phyloP scores from a whole-genome alignment of 2,888 invertebrate species.

The Horisme vitalbata region DNA sequence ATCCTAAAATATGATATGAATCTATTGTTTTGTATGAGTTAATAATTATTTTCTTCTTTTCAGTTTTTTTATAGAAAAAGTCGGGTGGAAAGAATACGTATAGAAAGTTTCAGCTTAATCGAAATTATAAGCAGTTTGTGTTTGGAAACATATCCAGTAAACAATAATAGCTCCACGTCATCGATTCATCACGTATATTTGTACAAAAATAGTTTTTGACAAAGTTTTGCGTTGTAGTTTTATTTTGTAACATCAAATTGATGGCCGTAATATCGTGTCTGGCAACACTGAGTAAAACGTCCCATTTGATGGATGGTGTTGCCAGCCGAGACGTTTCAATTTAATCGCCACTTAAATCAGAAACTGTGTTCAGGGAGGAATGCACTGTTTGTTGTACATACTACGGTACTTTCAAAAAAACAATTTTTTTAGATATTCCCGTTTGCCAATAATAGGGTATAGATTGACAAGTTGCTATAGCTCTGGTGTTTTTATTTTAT shows the following conservation, averaged over 20 bases:
- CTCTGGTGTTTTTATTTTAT: no score
- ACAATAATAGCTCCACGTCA: slow-evolving; percentile 27
- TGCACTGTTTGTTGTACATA: slow-evolving; percentile 11
- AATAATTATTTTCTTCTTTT: no score
- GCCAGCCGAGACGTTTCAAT: slow-evolving; percentile 47
- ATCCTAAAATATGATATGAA: no score
- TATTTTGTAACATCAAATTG: slow-evolving; percentile 55
- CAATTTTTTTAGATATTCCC: no score
- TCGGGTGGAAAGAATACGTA: no score
- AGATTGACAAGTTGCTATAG: no score
- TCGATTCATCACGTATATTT: slow-evolving; percentile 54
- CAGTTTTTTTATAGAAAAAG: no score
- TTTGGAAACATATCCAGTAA: slow-evolving; percentile 36
- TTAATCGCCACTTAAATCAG: slow-evolving; percentile 49
- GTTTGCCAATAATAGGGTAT: no score
- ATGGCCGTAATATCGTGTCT: slow-evolving; percentile 47
- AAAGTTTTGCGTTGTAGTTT: slow-evolving; percentile 48
- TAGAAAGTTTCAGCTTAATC: no score
- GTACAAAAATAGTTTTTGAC: slow-evolving; percentile 56
- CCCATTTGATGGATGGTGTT: slow-evolving; percentile 48
- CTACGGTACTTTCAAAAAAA: no score
- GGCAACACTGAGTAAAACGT: slow-evolving; percentile 41
- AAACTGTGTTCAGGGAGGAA: slow-evolving; percentile 20
- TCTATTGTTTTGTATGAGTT: no score
- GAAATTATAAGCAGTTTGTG: no score